These are phyloP conservation scores for Enteromius unitaeniatus DNA, from an alignment of 2,797 vertebrate genomes.

Conservation along the genomic window DNA sequence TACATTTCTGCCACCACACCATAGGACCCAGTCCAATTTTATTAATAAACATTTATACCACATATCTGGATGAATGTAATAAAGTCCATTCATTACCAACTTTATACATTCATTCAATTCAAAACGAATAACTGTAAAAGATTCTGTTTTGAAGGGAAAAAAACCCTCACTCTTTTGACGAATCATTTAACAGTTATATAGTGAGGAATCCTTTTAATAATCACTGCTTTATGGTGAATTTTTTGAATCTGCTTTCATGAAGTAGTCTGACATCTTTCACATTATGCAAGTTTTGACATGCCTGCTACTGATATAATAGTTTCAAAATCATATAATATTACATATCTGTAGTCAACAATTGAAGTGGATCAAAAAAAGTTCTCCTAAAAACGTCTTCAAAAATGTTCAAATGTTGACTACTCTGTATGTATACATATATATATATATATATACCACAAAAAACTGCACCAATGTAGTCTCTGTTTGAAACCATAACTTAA, in stretches of 20 bases:
- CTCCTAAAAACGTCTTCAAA: too few relatives aligned
- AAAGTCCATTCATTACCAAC: conserved; percentile 21
- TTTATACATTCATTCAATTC: conserved; percentile 23
- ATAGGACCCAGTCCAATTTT: too few relatives aligned
- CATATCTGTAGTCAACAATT: too few relatives aligned
- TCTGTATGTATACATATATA: background rate
- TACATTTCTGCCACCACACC: too few relatives aligned
- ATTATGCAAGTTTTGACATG: background rate
- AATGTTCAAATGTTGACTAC: too few relatives aligned
- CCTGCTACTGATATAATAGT: background rate
- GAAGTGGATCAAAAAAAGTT: too few relatives aligned
- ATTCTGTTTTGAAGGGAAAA: background rate
- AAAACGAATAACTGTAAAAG: background rate
- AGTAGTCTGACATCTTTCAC: background rate
- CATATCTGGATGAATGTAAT: conserved; percentile 6
- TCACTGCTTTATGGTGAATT: background rate
- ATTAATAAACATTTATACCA: background rate
- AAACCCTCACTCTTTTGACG: background rate
- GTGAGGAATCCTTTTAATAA: background rate
- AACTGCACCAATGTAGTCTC: background rate
- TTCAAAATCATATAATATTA: background rate
- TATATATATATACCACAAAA: background rate
- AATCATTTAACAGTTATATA: background rate
- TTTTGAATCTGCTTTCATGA: background rate
- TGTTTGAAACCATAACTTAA: background rate